Percentiles rank a stretch among this genome's conserved stretches.
Conservation (phyloP, 2,113 vertebrate species). For the Upupa epops region DNA sequence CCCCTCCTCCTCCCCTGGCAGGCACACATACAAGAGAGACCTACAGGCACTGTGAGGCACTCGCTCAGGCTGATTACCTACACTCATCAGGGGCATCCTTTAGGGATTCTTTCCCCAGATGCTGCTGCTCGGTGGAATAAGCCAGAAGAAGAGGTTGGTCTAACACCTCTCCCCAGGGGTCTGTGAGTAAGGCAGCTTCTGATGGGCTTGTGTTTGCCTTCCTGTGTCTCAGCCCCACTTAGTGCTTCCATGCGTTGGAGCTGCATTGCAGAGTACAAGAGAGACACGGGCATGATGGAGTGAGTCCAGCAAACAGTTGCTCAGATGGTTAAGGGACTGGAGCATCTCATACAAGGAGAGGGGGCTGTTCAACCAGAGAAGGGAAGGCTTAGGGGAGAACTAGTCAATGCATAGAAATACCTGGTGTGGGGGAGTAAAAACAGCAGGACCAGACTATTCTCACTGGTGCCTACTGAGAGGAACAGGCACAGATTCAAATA, state of each 20-base stretch:
- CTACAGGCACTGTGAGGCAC: background rate
- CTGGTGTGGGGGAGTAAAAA: background rate
- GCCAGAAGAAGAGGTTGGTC: background rate
- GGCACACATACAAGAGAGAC: background rate
- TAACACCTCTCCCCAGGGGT: background rate
- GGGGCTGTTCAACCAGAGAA: background rate
- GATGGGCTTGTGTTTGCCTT: background rate
- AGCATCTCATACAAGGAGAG: background rate
- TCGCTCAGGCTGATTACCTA: background rate
- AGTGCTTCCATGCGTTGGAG: accelerated
- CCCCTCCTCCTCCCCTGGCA: no score
- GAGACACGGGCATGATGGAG: accelerated
- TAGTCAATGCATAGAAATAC: background rate
- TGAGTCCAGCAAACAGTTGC: accelerated
- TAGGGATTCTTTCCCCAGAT: background rate
- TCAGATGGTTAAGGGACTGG: background rate
- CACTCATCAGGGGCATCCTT: background rate
- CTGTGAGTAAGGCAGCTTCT: background rate
- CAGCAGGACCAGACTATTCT: background rate
- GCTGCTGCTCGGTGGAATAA: background rate
- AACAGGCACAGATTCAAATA: background rate
- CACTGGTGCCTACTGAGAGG: background rate
- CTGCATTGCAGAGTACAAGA: background rate
- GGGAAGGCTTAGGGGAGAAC: background rate
- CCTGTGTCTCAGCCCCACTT: background rate